phyloP scores from a whole-genome alignment of 2,113 vertebrate species.

The Eublepharis macularius region DNA sequence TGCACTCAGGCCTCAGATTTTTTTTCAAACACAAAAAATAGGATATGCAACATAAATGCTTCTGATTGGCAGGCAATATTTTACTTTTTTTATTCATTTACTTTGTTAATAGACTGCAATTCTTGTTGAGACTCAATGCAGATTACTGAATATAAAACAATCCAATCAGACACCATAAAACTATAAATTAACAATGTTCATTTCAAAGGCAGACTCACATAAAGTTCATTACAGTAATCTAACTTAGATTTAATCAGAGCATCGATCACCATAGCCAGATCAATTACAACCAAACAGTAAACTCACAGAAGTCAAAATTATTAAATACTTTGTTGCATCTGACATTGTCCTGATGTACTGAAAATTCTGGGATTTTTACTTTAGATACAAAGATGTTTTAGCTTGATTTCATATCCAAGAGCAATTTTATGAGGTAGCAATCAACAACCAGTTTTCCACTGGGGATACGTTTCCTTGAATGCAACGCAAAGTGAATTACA shows the following conservation, averaged over 20 bases:
- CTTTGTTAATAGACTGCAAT: no score
- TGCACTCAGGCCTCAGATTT: background rate
- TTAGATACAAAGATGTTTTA: background rate
- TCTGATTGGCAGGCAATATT: background rate
- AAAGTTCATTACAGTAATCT: no score
- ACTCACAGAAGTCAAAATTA: conserved; percentile 30
- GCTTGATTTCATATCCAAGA: conserved; percentile 5
- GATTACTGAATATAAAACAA: no score
- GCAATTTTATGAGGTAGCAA: conserved; percentile 4
- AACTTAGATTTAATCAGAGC: no score
- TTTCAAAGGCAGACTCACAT: no score
- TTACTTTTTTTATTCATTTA: no score
- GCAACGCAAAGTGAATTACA: conserved; percentile 34
- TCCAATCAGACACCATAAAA: no score
- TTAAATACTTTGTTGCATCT: background rate
- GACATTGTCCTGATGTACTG: background rate
- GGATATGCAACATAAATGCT: background rate
- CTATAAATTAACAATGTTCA: no score
- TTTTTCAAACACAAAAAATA: no score
- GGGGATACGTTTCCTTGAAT: background rate
- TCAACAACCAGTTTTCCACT: conserved; percentile 29
- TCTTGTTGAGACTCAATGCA: no score
- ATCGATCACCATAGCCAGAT: conserved; percentile 4
- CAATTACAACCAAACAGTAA: conserved; percentile 9
- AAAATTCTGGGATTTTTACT: background rate